Base-by-base conservation (phyloP, 2,888 invertebrate genomes). In the Choristoneura rosaceana region DNA sequence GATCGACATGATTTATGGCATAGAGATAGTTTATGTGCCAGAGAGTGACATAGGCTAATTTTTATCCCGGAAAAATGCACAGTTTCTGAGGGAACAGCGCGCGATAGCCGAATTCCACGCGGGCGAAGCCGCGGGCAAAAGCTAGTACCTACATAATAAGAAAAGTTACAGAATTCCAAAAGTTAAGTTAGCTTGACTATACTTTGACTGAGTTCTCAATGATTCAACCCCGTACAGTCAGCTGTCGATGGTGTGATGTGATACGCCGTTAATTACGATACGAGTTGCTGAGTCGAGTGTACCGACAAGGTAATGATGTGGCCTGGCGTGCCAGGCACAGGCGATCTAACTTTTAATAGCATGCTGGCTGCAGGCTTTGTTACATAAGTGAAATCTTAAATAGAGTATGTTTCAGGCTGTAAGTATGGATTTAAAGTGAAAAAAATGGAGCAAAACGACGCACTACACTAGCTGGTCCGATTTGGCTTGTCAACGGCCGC, bases 291-390 rank as follows among this genome's bases (percentile, higher is more conserved):
- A 12, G 25, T 3, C 25, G 12, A 55, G 55, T 25, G 12, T n/a
- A 52, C 47, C 12, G 55, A 25, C 55, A 25, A 41, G 43, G 61
- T 43, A 61, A 43, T 43, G 61, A 43, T 43, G 61, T 43, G 61
- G 61, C 41, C 17, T 43, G 41, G 61, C 61, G 43, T 43, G 43
- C 14, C 61, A 61, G 17, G 17, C 38, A 38, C 60, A 60, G 9
- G 12, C 61, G 55, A 12, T 33, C 55, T 25, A 62, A 62, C 45
- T 62, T 62, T 45, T 62, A 45, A 62, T 62, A 45, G 62, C 45
- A 3, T 62, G 45, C 33, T 45, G 55, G n/a, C 55, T 25, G 25
- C 55, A 3, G n/a, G 10, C n/a, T 9, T 55, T 17, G 9, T 55
- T 47, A 55, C 4, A 25, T 2, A 8, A 10, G 17, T 17, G 2